Evolutionary conservation across 2,888 invertebrate species (phyloP).

Genomic region (Zeuzera pyrina): DNA sequence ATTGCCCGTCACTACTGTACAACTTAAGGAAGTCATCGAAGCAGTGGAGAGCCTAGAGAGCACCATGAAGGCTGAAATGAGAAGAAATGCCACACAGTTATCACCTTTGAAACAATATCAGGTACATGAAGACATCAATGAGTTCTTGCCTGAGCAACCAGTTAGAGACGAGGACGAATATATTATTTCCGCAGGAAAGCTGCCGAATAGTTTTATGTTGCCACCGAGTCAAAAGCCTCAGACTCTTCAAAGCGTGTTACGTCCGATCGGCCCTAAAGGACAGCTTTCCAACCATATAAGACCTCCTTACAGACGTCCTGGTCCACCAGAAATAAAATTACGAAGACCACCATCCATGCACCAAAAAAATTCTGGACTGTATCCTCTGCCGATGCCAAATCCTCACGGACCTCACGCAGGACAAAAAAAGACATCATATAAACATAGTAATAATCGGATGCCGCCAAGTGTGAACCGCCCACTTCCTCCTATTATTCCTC

Average conservation of each 20-base stretch:
- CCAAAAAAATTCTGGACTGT: constrained; percentile 33
- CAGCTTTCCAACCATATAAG: constrained; percentile 38
- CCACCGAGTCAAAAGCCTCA: constrained; percentile 54
- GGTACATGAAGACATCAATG: constrained; percentile 48
- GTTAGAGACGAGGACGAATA: constrained; percentile 53
- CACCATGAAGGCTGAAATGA: constrained; percentile 42
- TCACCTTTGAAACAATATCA: constrained; percentile 36
- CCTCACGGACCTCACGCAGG: constrained; percentile 31
- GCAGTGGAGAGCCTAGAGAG: constrained; percentile 56
- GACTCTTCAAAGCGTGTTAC: constrained; percentile 57
- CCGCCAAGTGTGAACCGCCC: constrained; percentile 37
- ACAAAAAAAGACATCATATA: constrained; percentile 35
- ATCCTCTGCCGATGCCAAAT: constrained; percentile 49
- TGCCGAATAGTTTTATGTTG: constrained; percentile 43
- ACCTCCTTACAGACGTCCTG: constrained; percentile 52
- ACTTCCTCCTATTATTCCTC: constrained; percentile 28
- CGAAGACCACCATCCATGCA: constrained; percentile 43
- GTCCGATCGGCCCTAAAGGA: constrained; percentile 36
- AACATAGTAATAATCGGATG: constrained; percentile 29
- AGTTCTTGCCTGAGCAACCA: constrained; percentile 45
- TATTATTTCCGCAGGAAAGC: constrained; percentile 36
- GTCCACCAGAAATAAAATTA: constrained; percentile 61
- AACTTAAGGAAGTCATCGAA: constrained; percentile 59
- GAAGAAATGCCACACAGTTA: constrained; percentile 27
- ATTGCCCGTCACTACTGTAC: constrained; percentile 53